These are phyloP conservation scores for Xanthorhoe spadicearia DNA, from an alignment of 2,888 invertebrate genomes.

Conservation along the genomic window DNA sequence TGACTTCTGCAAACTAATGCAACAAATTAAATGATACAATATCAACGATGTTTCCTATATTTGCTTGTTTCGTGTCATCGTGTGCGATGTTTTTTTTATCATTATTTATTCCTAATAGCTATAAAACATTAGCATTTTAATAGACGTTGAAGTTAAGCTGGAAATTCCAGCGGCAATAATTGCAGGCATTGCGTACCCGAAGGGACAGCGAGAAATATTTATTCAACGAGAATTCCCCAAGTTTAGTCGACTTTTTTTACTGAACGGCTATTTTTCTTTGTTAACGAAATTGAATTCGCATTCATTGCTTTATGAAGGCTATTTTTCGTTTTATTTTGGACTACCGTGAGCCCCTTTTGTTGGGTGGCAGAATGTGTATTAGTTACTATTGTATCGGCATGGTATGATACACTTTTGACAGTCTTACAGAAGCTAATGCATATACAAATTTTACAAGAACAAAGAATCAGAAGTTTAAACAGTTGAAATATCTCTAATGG, in stretches of 20 bases:
- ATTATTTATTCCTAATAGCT: not conserved
- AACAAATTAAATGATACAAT: no score
- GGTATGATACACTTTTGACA: constrained; percentile 3
- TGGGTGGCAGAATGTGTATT: constrained; percentile 10
- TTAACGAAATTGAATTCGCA: constrained; percentile 73
- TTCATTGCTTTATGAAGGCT: constrained; percentile 69
- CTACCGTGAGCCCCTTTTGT: constrained; percentile 39
- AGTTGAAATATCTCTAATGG: no score
- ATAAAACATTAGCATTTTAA: constrained; percentile 4
- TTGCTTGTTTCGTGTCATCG: no score
- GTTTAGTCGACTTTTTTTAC: constrained; percentile 47
- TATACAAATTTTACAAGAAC: no score
- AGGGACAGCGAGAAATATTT: constrained; percentile 38
- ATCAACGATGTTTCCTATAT: not conserved
- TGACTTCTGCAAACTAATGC: no score
- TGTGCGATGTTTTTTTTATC: no score
- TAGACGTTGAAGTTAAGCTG: constrained; percentile 20
- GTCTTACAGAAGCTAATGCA: not conserved
- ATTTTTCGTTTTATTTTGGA: constrained; percentile 59
- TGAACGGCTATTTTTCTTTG: constrained; percentile 65
- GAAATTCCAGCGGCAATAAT: constrained; percentile 32
- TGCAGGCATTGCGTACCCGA: constrained; percentile 31
- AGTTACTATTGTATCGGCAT: not conserved
- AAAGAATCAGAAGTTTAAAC: no score
- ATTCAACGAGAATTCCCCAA: constrained; percentile 39